Base-by-base conservation (phyloP, 2,113 vertebrate genomes). In the Platycercus adscitus region DNA sequence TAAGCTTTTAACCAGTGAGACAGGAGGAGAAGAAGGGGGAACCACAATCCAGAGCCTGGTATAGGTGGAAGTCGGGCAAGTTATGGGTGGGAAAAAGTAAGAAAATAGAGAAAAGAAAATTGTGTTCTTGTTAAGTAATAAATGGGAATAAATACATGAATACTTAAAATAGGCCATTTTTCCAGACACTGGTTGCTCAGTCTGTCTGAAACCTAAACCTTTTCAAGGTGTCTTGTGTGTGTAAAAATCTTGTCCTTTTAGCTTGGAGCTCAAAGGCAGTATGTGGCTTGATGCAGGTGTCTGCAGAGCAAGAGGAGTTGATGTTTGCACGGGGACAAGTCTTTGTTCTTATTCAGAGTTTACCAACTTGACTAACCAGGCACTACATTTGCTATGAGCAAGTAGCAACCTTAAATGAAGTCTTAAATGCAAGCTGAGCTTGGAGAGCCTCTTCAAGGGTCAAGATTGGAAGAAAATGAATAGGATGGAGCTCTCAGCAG, bases 401-500 rank as follows among this genome's bases (percentile, higher is more conserved):
- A 77, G 66, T 33, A 73, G 60, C 41, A 81, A 75, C 49, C 9
- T 70, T 56, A 71, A 89, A 96, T 77, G 23, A 37, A 79, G 46
- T 52, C 33, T 47, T 63, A 60, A 81, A 93, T 79, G 37, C 46
- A 94, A 77, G 69, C 44, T 8, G 29, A 77, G 35, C 46, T 78
- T 17, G 35, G 70, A 76, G 28, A 91, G 8, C 17, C 44, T 21
- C 35, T 46, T 84, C 47, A 35, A 79, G 93, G 46, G 46, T 33
- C 73, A 52, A 4, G 1, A 19, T 35, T 77, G 46, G 75, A 73
- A 72, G 81, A 41, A 66, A 83, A 85, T 2, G 29, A 87, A 65
- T 35, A 66, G 77, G 37, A 97, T 97, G 96, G 96, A 97, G 11
- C 66, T 76, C 68, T 77, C 75, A 26, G 70, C 65, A 49, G 63